Percentiles rank a stretch among this genome's conserved stretches.
Conservation (phyloP, 2,113 vertebrate genomes). For the Cyphomyrus discorhynchus region DNA sequence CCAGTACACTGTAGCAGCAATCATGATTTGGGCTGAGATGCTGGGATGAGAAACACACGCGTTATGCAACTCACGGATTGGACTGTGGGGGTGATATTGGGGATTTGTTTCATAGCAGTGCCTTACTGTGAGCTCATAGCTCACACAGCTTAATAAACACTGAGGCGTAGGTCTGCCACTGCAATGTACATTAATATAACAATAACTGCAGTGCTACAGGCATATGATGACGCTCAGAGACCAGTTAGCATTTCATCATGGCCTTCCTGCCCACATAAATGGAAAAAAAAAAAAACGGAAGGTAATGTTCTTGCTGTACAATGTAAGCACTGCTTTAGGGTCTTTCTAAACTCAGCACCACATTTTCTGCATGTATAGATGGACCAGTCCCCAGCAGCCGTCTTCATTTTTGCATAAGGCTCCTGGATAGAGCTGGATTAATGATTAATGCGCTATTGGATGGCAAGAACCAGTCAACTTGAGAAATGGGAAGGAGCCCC, state of each 20-base stretch:
- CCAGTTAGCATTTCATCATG: neutral
- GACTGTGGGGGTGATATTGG: neutral
- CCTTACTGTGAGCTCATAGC: constrained; percentile 3
- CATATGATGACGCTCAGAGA: neutral
- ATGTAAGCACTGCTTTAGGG: neutral
- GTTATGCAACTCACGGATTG: neutral
- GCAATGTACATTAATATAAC: neutral
- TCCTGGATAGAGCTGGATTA: neutral
- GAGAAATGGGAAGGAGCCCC: neutral
- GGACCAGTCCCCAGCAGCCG: neutral
- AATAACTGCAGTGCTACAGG: neutral
- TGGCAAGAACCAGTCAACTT: neutral
- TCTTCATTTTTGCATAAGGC: neutral
- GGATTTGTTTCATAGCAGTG: neutral
- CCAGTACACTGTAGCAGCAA: constrained; percentile 20
- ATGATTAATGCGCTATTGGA: neutral
- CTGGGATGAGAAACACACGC: neutral
- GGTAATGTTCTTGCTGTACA: neutral
- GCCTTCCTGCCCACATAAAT: neutral
- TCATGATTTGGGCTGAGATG: neutral
- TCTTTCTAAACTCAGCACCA: neutral
- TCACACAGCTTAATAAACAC: neutral
- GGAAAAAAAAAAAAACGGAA: neutral
- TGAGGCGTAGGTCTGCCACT: neutral
- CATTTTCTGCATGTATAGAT: neutral